Evolutionary conservation across 2,113 vertebrate genomes (phyloP), one percentile per base, ranked within the genome.

Genomic region (Peromyscus maniculatus): DNA sequence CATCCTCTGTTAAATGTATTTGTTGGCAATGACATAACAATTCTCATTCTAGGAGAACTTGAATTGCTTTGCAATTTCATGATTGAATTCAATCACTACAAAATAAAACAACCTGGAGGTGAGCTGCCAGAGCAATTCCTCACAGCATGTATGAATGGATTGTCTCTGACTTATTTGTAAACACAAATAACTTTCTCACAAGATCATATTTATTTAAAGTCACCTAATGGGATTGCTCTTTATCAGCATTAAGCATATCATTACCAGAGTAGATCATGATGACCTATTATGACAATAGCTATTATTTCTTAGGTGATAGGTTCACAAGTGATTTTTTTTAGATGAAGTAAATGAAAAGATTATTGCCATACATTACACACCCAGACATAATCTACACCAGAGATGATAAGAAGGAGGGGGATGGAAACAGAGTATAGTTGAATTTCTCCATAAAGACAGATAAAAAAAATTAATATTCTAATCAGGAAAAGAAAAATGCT

Each of bases 31-130:
- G 93, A 91, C 59, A 93, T 0, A 57, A 91, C 72, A 89, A 83
- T 97, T 98, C 94, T 78, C 74, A 87, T 74, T 95, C 36, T 24
- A 87, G 22, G 71, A 90, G 82, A 97, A 95, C 67, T 74, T 93
- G 75, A 95, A 95, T 77, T 83, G 59, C 89, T 93, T 94, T 95
- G 55, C 52, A 91, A 79, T 96, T 97, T 96, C 36, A n/a, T 91
- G 77, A 91, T 67, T 83, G 80, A 95, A 95, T 96, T 89, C 84
- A 96, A 97, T 95, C 86, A 89, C 66, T 97, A 79, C 46, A 94
- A 88, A 95, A 84, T 77, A 86, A 67, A 91, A 93, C 59, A 59
- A 67, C 46, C 49, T 16, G 46, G 79, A 89, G 67, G 62, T 89
- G 67, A 92, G 82, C 79, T 94, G 55, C 75, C 36, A 33, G n/a